These are phyloP conservation scores for Paratilapia polleni DNA, from an alignment of 2,113 vertebrate species.

Conservation along the genomic window DNA sequence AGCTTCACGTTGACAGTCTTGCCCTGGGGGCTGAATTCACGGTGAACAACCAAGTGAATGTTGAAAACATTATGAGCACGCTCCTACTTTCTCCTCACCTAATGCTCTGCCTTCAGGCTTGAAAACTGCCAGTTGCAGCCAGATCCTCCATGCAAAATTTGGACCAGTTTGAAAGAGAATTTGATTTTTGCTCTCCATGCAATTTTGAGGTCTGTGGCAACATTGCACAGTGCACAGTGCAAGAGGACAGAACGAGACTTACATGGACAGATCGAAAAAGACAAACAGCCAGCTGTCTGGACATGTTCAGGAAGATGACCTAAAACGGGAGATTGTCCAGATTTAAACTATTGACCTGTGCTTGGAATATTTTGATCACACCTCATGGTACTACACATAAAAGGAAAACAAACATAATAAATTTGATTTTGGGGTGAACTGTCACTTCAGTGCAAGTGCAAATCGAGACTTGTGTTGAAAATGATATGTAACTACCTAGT, in stretches of 20 bases:
- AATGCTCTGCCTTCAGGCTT: too few species aligned
- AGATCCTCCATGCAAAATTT: fast-evolving
- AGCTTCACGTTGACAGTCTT: too few species aligned
- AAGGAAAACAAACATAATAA: background rate
- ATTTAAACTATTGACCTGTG: background rate
- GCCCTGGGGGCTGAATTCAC: too few species aligned
- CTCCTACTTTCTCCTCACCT: too few species aligned
- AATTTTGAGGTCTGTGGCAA: background rate
- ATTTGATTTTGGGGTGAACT: background rate
- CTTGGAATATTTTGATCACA: background rate
- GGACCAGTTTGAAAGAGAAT: background rate
- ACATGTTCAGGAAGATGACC: background rate
- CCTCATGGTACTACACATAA: background rate
- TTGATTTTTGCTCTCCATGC: background rate
- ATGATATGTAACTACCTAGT: too few species aligned
- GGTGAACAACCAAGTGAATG: too few species aligned
- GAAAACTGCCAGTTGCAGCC: too few species aligned
- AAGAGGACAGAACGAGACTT: too few species aligned
- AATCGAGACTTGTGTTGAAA: too few species aligned
- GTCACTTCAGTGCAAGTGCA: too few species aligned
- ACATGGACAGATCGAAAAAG: too few species aligned
- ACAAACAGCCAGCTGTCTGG: background rate
- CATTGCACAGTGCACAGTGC: background rate
- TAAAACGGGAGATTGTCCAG: background rate
- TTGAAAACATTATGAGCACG: too few species aligned